Evolutionary conservation across 2,888 invertebrate species (phyloP), one percentile per base, ranked within the genome.

Genomic region (Himalopsyche japonica): DNA sequence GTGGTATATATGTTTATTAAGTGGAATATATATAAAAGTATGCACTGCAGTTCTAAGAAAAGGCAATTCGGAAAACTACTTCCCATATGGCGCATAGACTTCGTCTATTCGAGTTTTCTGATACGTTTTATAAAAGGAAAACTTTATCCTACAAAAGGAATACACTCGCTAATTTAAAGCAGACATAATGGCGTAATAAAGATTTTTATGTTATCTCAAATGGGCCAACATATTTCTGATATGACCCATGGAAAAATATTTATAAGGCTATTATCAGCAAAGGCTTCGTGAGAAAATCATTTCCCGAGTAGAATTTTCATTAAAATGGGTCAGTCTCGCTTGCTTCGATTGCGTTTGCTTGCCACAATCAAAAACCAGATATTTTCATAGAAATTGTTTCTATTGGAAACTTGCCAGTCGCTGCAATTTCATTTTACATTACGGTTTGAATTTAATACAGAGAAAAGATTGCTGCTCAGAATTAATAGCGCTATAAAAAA

Each of bases 101-200:
- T 79, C 18, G 15, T 57, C 57, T 24, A 57, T 57, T 57, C 24
- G 20, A 76, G 18, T 76, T 34, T 76, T 2, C 34, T 76, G 34
- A 76, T 76, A 27, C 30, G 34, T 32, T 27, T 70, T 27, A 76
- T 76, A 76, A 76, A 76, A 27, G 83, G 77, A 70, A 84, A 84
- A 76, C 81, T 84, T 76, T 37, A 47, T 77, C 80, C 76, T 15
- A n/a, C 48, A 34, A 77, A 76, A 80, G 76, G 57, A 57, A 57
- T 57, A 57, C 57, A 57, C 76, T 49, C 77, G 57, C 64, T 84
- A 84, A 84, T 84, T 84, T 80, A 80, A 84, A 84, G 37, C 83
- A 77, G 32, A 64, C 32, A 43, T 84, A 84, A 84, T 77, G 37
- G 48, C 32, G 48, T 34, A 80, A 81, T 84, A 84, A 84, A 80